phyloP scores from a whole-genome alignment of 2,888 invertebrate genomes.

The Ditylenchus weischeri region DNA sequence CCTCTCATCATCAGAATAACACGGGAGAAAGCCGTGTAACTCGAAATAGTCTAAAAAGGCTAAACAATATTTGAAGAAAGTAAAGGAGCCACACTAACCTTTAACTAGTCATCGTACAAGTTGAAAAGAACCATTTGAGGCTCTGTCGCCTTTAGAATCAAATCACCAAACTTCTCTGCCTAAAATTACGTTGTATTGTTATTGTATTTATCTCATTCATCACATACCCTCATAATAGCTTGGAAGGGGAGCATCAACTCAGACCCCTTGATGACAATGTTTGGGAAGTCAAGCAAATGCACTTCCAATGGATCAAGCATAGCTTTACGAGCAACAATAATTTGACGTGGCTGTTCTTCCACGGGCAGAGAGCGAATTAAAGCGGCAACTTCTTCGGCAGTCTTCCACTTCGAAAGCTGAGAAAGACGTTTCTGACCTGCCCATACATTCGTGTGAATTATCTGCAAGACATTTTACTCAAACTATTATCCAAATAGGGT shows the following conservation, averaged over 20 bases:
- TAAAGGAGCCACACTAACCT: slow-evolving; percentile 60
- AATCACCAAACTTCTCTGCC: slow-evolving; percentile 91
- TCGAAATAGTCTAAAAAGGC: slow-evolving; percentile 76
- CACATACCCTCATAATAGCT: slow-evolving; percentile 61
- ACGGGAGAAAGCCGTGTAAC: slow-evolving; percentile 96
- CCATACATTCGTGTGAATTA: slow-evolving; percentile 99
- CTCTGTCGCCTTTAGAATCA: slow-evolving; percentile 96
- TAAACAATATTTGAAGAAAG: neutral
- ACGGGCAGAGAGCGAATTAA: slow-evolving; percentile 96
- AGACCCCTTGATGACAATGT: slow-evolving; percentile 98
- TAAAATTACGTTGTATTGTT: slow-evolving; percentile 2
- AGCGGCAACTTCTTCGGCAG: slow-evolving; percentile 99
- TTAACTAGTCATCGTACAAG: slow-evolving; percentile 97
- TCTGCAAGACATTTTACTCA: slow-evolving; percentile 67
- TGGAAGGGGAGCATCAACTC: slow-evolving; percentile 98
- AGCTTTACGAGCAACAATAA: slow-evolving; percentile 97
- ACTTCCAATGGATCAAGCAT: slow-evolving; percentile 99
- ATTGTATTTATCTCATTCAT: neutral
- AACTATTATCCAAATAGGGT: no score
- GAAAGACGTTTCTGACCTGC: slow-evolving; percentile 99
- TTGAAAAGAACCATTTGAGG: slow-evolving; percentile 99
- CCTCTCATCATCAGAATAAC: slow-evolving; percentile 92
- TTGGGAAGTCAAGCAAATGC: slow-evolving; percentile 98
- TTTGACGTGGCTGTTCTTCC: slow-evolving; percentile 99
- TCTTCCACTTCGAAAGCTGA: slow-evolving; percentile 96